Percentiles rank a stretch among this genome's conserved stretches.
These are phyloP conservation scores for Nematolebias whitei DNA, from an alignment of 2,113 vertebrate species.

Conservation along the genomic window DNA sequence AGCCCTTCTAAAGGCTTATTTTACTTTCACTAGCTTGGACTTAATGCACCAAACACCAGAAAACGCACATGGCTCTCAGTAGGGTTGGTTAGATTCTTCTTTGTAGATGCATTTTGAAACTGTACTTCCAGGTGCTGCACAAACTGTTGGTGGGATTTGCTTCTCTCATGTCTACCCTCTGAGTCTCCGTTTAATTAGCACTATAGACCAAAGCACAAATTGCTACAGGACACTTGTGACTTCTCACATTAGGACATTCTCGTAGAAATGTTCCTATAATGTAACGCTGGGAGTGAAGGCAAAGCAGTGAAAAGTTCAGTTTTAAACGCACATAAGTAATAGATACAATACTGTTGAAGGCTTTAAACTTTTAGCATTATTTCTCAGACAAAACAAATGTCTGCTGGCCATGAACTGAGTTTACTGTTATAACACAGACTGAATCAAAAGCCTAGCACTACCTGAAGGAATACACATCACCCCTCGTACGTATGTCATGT, in stretches of 20 bases:
- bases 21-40: slow-evolving; percentile 53
- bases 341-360: background rate
- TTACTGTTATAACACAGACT: background rate
- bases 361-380: background rate
- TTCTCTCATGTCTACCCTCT: slow-evolving; percentile 12
- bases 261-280: slow-evolving; percentile 13
- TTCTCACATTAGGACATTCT: slow-evolving; percentile 21
- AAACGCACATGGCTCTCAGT: slow-evolving; percentile 9
- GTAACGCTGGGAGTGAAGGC: slow-evolving; percentile 5
- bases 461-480: no score
- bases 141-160: slow-evolving; percentile 27
- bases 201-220: slow-evolving; percentile 19
- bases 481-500: no score
- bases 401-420: background rate
- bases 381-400: background rate
- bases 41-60: slow-evolving; percentile 42
- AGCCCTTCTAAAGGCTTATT: slow-evolving; percentile 59
- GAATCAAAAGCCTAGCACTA: background rate
- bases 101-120: slow-evolving; percentile 13
- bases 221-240: slow-evolving; percentile 1
- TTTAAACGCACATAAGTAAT: slow-evolving; percentile 11
- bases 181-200: slow-evolving; percentile 45
- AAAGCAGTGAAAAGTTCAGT: slow-evolving; percentile 11
- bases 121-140: slow-evolving; percentile 4
- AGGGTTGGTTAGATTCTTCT: slow-evolving; percentile 16